These are phyloP conservation scores for Linepithema humile DNA, from an alignment of 1,140 invertebrate genomes.

Conservation along the genomic window DNA sequence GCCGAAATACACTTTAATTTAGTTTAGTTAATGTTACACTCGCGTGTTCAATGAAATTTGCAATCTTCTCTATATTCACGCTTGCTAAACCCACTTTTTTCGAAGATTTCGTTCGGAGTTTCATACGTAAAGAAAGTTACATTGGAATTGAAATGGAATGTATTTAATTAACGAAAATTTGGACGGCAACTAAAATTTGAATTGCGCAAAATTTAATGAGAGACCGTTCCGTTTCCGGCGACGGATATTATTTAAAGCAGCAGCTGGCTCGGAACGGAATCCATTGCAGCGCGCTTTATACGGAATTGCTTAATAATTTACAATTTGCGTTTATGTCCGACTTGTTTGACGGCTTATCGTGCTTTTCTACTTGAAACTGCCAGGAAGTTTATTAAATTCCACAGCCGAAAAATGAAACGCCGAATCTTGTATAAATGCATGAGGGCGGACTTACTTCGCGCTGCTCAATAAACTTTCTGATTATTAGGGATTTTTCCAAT, in stretches of 20 bases:
- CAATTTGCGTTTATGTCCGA: conserved; percentile 36
- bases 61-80: no score
- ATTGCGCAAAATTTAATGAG: conserved; percentile 45
- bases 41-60: no score
- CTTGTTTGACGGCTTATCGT: conserved; percentile 34
- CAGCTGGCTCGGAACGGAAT: conserved; percentile 15
- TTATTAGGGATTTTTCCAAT: conserved; percentile 7
- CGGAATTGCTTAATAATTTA: conserved; percentile 47
- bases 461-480: conserved; percentile 21
- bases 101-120: not conserved
- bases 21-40: no score
- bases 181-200: conserved; percentile 14
- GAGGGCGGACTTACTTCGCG: not conserved
- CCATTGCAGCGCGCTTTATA: conserved; percentile 17
- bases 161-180: conserved; percentile 53
- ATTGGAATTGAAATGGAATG: conserved; percentile 20
- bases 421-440: conserved; percentile 48
- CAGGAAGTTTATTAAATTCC: conserved; percentile 38
- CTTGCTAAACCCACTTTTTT: not conserved
- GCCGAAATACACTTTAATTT: not conserved
- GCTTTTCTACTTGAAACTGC: not conserved
- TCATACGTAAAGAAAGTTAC: not conserved
- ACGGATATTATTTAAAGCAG: conserved; percentile 42
- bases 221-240: not conserved
- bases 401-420: conserved; percentile 30